phyloP scores from a whole-genome alignment of 1,140 invertebrate genomes.

The Caenorhabditis brenneri region DNA sequence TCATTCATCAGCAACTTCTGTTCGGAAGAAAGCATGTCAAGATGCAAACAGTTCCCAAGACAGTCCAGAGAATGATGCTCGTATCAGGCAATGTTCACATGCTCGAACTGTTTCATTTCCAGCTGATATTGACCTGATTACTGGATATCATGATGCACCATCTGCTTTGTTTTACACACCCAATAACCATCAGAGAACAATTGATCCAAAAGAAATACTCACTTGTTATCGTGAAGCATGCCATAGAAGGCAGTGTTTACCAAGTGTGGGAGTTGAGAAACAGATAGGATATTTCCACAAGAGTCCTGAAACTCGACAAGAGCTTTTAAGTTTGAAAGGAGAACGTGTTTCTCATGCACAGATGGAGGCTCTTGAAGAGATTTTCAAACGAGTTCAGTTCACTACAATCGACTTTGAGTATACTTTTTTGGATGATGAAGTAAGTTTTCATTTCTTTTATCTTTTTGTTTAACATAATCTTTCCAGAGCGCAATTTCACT shows the following conservation, averaged over 20 bases:
- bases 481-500: constrained; percentile 54
- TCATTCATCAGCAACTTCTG: background rate
- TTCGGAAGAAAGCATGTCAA: constrained; percentile 23
- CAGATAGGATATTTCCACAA: constrained; percentile 66
- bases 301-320: constrained; percentile 50
- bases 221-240: constrained; percentile 69
- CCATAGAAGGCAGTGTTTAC: constrained; percentile 67
- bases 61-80: constrained; percentile 4
- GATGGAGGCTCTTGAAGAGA: constrained; percentile 58
- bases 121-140: constrained; percentile 62
- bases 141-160: constrained; percentile 68
- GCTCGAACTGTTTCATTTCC: constrained; percentile 66
- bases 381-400: constrained; percentile 57
- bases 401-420: constrained; percentile 58
- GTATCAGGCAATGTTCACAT: constrained; percentile 53
- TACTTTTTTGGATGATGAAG: constrained; percentile 59
- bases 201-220: constrained; percentile 68
- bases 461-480: background rate
- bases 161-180: constrained; percentile 63
- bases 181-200: background rate
- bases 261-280: constrained; percentile 67
- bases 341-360: constrained; percentile 54
- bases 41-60: constrained; percentile 5
- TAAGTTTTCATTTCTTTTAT: background rate
- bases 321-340: constrained; percentile 53